Evolutionary conservation across 2,888 invertebrate genomes (phyloP), one percentile per base, ranked within the genome.

Genomic region (Zygaena filipendulae): DNA sequence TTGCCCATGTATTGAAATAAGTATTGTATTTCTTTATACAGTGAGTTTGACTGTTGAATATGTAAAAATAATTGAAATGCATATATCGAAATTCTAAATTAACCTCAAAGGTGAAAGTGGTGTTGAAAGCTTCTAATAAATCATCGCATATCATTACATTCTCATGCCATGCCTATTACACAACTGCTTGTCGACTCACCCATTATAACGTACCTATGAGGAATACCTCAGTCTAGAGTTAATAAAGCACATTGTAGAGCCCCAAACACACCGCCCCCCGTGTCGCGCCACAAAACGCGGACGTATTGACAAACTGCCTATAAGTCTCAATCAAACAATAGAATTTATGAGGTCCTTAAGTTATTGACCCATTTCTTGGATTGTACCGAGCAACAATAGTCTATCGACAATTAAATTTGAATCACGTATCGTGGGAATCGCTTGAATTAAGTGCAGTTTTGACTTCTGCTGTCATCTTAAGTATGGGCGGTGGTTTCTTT

Each of bases 311-410:
- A 72, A 63, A 70, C 61, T 72, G 74, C 74, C 71, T 75, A 77
- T 75, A 74, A 66, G 57, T 67, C 67, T 58, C 67, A 59, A 71
- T 67, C 70, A 64, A 71, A 75, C 74, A 75, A 75, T 58, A 44
- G 44, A 48, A 56, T 58, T 57, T 56, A 60, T 49, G 57, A 55
- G 54, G 59, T 59, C n/a, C 56, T 68, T 61, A 59, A 48, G 48
- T 55, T 72, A 75, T 75, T 77, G 77, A 77, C 75, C 74, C 55
- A 67, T 75, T 77, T 74, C 72, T 74, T 71, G 66, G 58, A 68
- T 59, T 62, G 56, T 46, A 49, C n/a, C n/a, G n/a, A n/a, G n/a
- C n/a, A 46, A 68, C 64, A 71, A 71, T 67, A 55, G 59, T 56
- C 47, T 47, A 58, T 62, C 66, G 55, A 70, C 72, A 69, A 75